Base-by-base conservation (phyloP, 2,888 invertebrate genomes). In the Eupithecia dodoneata region DNA sequence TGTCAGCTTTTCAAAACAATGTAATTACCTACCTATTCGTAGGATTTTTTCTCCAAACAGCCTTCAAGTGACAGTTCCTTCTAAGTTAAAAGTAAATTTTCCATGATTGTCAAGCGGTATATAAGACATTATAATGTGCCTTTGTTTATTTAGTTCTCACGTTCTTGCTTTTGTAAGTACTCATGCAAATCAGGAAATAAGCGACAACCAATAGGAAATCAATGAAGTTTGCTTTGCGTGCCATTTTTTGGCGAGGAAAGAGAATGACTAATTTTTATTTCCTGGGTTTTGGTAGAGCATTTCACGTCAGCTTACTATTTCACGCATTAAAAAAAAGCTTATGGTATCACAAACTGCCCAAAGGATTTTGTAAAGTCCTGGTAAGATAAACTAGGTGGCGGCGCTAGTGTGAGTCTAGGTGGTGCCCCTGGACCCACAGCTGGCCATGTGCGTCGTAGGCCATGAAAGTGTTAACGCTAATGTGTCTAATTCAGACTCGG, bases 121-220 rank as follows among this genome's bases (percentile, higher is more conserved):
- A 66, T 67, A 74, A 2, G 52, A 52, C 55, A 13, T 18, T 74
- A 73, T 15, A 47, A 55, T 70, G 75, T 52, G 69, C 18, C 74
- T 47, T 78, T 80, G 79, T 77, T 79, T 77, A 47, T 30, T 59
- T 59, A 73, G 72, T 85, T 86, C 86, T 77, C 86, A 86, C 85
- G 83, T 74, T 75, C 80, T 72, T 77, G 74, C 49, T 66, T 67
- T 76, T 70, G 47, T 30, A 47, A 69, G 69, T 45, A 70, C 9
- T 45, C 70, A 12, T 49, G 45, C 42, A 69, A 45, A 69, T 69
- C n/a, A 71, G 69, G 63, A 75, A 77, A 75, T 72, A 13, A 65
- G 44, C 18, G 15, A 71, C 18, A 12, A 63, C 10, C 13, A 9
- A 49, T 65, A 74, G 67, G 52, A 73, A 73, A 73, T 42, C 52